Base-by-base conservation (phyloP, 2,113 vertebrate species). In the Origma solitaria region DNA sequence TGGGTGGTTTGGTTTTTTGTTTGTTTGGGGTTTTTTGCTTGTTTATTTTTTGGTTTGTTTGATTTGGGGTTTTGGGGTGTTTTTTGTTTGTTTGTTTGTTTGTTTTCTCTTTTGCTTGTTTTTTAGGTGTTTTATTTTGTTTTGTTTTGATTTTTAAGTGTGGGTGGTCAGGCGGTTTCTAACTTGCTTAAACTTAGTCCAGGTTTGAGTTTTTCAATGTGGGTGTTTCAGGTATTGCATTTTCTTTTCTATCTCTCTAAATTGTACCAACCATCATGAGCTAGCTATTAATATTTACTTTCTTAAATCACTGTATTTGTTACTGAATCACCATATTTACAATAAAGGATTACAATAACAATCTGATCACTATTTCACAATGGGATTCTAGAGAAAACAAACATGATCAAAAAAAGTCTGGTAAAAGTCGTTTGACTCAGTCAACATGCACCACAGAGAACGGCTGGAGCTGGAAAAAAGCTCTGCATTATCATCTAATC, bases 241-340 rank as follows among this genome's bases (percentile, higher is more conserved):
- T 96, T 97, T 94, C 88, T 96, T 44, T 90, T 92, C 89, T 96
- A 82, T 82, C 66, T 24, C 14, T 83, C 78, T 54, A 60, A 88
- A 94, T 61, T 30, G 57, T 82, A 95, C 42, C 58, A 88, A 23
- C 54, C 57, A 82, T 57, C 60, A 92, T 72, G 88, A 96, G 86
- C 69, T 87, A 66, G 21, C 45, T 91, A 51, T 94, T 87, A 95
- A 76, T 88, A 91, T 89, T 97, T 95, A 92, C 95, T 95, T 90
- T 91, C 82, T 95, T 88, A 69, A 92, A 92, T 90, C 90, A 94
- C 61, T 22, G 17, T 77, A 84, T 78, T 86, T 82, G 65, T 91
- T 88, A 94, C 54, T 12, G 31, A 92, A 90, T 92, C 96, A 73
- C 75, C 40, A 42, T 66, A 73, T 49, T 64, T 86, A 76, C 10